phyloP scores from a whole-genome alignment of 2,888 invertebrate species.

The Gnatocerus cornutus region DNA sequence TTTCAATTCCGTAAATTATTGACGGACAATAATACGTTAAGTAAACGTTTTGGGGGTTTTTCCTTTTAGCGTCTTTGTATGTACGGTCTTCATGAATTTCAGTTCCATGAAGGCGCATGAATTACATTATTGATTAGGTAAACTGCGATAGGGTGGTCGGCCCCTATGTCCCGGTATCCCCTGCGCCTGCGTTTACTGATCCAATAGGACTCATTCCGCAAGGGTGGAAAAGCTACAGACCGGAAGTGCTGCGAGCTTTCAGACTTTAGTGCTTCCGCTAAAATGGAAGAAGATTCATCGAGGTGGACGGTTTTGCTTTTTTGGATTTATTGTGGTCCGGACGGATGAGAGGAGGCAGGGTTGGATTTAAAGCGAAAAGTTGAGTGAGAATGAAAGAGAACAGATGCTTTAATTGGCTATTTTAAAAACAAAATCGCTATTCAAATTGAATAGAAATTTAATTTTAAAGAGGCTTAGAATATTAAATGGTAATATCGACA shows the following conservation, averaged over 20 bases:
- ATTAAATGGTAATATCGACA: no score
- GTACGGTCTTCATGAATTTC: constrained; percentile 23
- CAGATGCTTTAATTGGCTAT: neutral
- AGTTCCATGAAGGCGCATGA: constrained; percentile 59
- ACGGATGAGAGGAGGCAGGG: constrained; percentile 19
- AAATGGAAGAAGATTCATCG: constrained; percentile 67
- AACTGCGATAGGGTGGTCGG: constrained; percentile 53
- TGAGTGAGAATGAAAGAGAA: neutral
- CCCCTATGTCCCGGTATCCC: constrained; percentile 45
- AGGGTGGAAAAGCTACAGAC: constrained; percentile 63
- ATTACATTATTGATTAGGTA: constrained; percentile 64
- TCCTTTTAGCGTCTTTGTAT: constrained; percentile 1
- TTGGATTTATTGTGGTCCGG: constrained; percentile 41
- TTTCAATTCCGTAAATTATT: constrained; percentile 24
- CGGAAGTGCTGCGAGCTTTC: constrained; percentile 67
- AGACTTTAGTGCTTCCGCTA: constrained; percentile 68
- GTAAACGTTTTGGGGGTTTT: constrained; percentile 14
- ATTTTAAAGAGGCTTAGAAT: no score
- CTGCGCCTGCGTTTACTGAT: constrained; percentile 58
- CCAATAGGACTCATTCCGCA: constrained; percentile 60
- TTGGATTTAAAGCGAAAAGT: constrained; percentile 12
- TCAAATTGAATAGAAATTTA: neutral
- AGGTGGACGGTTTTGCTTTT: constrained; percentile 53
- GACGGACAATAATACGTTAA: constrained; percentile 8
- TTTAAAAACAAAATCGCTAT: neutral